These are phyloP conservation scores for Euspilapteryx auroguttella DNA, from an alignment of 2,888 invertebrate species.

Conservation along the genomic window DNA sequence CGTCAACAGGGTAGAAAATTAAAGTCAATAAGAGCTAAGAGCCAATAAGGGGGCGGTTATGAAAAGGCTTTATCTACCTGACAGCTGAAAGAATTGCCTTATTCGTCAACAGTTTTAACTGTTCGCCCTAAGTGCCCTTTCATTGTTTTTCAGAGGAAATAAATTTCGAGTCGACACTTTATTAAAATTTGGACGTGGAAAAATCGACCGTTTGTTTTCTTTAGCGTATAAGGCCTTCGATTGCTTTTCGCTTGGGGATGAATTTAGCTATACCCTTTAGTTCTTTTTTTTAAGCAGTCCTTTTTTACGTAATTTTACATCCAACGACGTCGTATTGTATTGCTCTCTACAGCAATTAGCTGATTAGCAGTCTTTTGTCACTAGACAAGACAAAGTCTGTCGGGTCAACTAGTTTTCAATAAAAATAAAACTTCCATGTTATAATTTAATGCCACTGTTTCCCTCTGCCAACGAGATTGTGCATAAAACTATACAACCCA, in stretches of 20 bases:
- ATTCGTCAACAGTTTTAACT: constrained; percentile 41
- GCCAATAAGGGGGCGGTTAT: constrained; percentile 39
- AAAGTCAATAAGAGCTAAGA: constrained; percentile 47
- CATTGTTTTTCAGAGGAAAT: constrained; percentile 20
- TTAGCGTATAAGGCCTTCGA: too few species aligned
- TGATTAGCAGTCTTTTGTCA: too few species aligned
- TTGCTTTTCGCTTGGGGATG: too few species aligned
- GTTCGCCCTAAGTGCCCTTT: constrained; percentile 36
- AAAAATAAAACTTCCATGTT: too few species aligned
- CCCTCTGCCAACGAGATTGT: constrained; percentile 17
- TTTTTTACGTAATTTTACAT: neutral
- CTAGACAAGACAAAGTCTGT: too few species aligned
- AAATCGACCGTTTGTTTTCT: constrained; percentile 1
- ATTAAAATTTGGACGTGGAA: constrained; percentile 16
- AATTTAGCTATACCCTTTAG: too few species aligned
- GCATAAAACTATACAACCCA: constrained; percentile 30
- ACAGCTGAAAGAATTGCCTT: constrained; percentile 35
- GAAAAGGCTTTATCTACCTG: constrained; percentile 30
- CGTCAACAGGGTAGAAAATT: constrained; percentile 58
- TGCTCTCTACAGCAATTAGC: too few species aligned
- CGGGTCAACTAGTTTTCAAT: too few species aligned
- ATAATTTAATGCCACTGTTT: too few species aligned
- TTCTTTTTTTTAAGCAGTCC: neutral
- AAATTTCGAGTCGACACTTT: constrained; percentile 9
- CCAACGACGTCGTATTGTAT: too few species aligned